phyloP scores from a whole-genome alignment of 2,797 vertebrate species.

The Momotus momota region DNA sequence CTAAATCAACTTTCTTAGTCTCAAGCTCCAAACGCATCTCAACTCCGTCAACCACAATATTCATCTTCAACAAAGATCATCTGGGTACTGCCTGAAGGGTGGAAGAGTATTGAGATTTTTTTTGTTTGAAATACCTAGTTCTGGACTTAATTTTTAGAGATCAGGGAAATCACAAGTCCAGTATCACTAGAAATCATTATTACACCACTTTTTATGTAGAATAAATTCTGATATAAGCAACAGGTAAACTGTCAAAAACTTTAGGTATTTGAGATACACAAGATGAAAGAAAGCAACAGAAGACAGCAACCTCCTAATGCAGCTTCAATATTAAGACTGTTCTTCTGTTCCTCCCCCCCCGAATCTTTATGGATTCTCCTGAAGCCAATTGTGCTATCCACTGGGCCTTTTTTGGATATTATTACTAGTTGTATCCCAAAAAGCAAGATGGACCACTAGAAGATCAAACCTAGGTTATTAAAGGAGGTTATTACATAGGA shows the following conservation, averaged over 20 bases:
- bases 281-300: background rate
- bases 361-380: background rate
- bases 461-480: background rate
- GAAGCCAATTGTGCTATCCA: background rate
- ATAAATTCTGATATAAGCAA: background rate
- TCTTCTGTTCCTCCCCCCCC: background rate
- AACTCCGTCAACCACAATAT: background rate
- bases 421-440: background rate
- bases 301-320: background rate
- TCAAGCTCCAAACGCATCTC: background rate
- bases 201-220: background rate
- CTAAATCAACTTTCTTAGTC: no score
- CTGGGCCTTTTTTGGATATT: rapidly evolving
- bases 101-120: background rate
- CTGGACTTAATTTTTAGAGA: background rate
- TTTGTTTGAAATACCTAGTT: background rate
- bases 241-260: background rate
- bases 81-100: background rate
- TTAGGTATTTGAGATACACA: background rate
- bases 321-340: background rate
- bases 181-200: background rate
- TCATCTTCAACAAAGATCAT: rapidly evolving
- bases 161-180: background rate
- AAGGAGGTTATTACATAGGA: background rate
- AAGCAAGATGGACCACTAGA: rapidly evolving